These are phyloP conservation scores for Hofmannophila pseudospretella DNA, from an alignment of 2,888 invertebrate species.

Conservation along the genomic window DNA sequence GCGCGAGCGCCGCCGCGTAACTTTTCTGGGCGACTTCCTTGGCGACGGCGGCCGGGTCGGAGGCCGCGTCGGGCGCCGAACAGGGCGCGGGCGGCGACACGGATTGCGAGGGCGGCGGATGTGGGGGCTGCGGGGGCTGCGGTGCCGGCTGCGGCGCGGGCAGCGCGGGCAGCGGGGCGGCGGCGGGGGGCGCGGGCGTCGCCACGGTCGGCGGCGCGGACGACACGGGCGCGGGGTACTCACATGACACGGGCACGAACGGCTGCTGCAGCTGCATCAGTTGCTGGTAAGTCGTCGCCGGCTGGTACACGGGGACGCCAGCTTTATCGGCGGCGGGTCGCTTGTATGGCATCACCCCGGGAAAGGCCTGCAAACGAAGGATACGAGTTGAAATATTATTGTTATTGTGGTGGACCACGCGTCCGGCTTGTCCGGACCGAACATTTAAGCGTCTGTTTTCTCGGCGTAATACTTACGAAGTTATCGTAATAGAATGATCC, in stretches of 20 bases:
- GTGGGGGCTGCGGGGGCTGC: conserved; percentile 35
- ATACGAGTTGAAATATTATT: too few relatives aligned
- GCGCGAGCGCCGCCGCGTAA: conserved; percentile 82
- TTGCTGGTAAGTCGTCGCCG: conserved; percentile 95
- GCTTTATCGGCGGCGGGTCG: conserved; percentile 97
- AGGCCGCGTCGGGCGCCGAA: conserved; percentile 22
- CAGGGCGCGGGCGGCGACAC: conserved; percentile 43
- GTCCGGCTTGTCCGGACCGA: neutral
- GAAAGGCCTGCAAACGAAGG: conserved; percentile 96
- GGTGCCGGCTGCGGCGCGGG: conserved; percentile 49
- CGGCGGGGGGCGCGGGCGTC: conserved; percentile 31
- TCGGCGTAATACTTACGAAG: conserved; percentile 87
- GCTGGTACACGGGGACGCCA: conserved; percentile 97
- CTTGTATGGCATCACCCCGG: conserved; percentile 97
- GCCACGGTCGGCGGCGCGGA: conserved; percentile 78
- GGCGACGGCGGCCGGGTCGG: conserved; percentile 76
- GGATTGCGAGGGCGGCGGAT: conserved; percentile 32
- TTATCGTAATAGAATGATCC: conserved; percentile 97
- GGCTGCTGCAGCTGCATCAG: conserved; percentile 96
- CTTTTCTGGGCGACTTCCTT: conserved; percentile 91
- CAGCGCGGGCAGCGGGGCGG: conserved; percentile 29
- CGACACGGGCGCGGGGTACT: conserved; percentile 89
- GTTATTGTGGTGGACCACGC: neutral
- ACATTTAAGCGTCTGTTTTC: neutral
- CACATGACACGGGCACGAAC: conserved; percentile 99